A percentile compares a stretch with the other conserved stretches of the same genome.
Evolutionary conservation across 1,140 invertebrate species (phyloP).

Genomic region (Aphelinus atriplicis): DNA sequence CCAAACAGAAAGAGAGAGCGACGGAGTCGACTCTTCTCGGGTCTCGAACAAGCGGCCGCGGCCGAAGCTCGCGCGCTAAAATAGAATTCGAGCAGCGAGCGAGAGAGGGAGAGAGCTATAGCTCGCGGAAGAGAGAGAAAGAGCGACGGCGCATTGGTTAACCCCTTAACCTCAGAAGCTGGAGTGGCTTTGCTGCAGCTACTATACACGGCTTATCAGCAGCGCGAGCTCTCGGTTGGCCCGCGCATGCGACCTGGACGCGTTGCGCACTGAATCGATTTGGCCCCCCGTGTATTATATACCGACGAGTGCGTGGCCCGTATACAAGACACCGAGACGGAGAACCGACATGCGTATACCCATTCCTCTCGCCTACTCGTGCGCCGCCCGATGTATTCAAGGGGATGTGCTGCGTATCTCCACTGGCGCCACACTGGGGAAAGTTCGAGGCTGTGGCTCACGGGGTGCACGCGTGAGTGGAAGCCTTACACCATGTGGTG

Average conservation of each 20-base stretch:
- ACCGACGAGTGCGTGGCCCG: neutral
- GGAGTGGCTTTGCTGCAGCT: neutral
- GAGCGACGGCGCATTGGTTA: constrained; percentile 14
- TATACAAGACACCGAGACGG: neutral
- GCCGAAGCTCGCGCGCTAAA: neutral
- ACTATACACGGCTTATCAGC: neutral
- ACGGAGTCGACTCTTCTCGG: neutral
- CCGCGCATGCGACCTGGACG: neutral
- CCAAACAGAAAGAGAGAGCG: neutral
- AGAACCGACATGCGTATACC: neutral
- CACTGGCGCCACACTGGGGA: too few relatives aligned
- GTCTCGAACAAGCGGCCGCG: too few relatives aligned
- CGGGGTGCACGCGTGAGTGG: too few relatives aligned
- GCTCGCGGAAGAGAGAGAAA: neutral
- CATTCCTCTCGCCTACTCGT: too few relatives aligned
- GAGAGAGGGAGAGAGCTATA: too few relatives aligned
- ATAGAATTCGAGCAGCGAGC: constrained; percentile 14
- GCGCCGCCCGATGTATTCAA: too few relatives aligned
- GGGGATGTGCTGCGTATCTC: too few relatives aligned
- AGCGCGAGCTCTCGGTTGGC: constrained; percentile 1
- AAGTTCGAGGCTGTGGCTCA: too few relatives aligned
- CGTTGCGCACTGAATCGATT: neutral
- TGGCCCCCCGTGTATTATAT: neutral
- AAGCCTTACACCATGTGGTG: too few relatives aligned
- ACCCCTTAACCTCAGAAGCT: constrained; percentile 37